Base-by-base conservation (phyloP, 2,797 vertebrate species). In the Neosalanx taihuensis region DNA sequence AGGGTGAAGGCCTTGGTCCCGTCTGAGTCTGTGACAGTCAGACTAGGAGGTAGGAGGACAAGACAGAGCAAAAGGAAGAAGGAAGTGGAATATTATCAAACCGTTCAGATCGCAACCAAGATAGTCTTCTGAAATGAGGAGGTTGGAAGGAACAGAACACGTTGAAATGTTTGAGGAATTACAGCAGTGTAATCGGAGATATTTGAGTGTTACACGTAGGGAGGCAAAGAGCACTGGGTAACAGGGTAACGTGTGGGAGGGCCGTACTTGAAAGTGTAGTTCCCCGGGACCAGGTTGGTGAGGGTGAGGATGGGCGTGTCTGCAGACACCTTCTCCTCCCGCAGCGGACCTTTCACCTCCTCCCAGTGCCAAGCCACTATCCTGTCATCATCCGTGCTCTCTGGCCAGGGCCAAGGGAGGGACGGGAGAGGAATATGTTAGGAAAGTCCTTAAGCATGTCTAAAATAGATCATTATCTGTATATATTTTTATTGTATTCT, bases 381-480 rank as follows among this genome's bases (percentile, higher is more conserved):
- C 87, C 90, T 96, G 84, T 99, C 95, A 81, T 99, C 98, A 70
- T 99, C 97, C 0, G 95, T 98, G 89, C 98, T 99, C 85, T 96
- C 98, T 97, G 90, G 35, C 9, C 13, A 17, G 5, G 26, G 15
- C 20, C 30, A n/a, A 51, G 15, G 23, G 60, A 30, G 9, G 18
- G 60, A 37, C n/a, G 7, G 46, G 29, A n/a, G 12, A 33, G 10
- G 33, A 18, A 30, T 20, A 17, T 18, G 35, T 6, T 46, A 65
- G 20, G 18, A 9, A 5, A 5, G 5, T 10, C 46, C 6, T 46
- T 46, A 46, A 5, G 12, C 5, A 46, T 5, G 12, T 46, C 41
- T 46, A 5, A 46, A 46, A 5, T 12, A 46, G 41, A 46, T 12
- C 12, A 12, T 26, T 26, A 26, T 26, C 23, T 26, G 23, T 26